Percentiles rank a stretch among this genome's conserved stretches.
phyloP scores from a whole-genome alignment of 2,797 vertebrate species.

The Micromesistius poutassou region DNA sequence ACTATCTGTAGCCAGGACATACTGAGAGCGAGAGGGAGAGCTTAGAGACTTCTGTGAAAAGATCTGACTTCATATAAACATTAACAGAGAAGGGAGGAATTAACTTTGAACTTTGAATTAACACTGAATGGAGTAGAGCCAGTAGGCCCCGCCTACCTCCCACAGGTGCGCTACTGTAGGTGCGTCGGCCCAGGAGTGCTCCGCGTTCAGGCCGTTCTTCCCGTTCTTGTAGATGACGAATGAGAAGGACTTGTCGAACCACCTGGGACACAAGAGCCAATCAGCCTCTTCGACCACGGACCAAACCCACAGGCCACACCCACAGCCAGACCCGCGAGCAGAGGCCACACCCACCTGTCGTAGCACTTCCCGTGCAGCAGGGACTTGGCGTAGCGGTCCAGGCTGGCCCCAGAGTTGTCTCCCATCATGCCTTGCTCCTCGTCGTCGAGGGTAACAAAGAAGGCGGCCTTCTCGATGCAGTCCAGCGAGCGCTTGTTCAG shows the following conservation, averaged over 20 bases:
- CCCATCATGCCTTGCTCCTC: constrained; percentile 77
- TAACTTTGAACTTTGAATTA: no score
- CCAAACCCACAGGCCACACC: not conserved
- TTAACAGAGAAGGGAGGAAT: not conserved
- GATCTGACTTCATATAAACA: no score
- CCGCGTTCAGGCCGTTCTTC: constrained; percentile 83
- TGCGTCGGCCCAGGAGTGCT: constrained; percentile 88
- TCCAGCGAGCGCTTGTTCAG: constrained; percentile 77
- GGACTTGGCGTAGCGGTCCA: constrained; percentile 82
- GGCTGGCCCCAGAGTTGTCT: constrained; percentile 71
- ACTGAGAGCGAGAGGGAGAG: constrained; percentile 62
- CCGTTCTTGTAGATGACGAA: constrained; percentile 85
- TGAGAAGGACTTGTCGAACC: constrained; percentile 84
- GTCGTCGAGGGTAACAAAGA: constrained; percentile 85
- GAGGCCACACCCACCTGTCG: constrained; percentile 73
- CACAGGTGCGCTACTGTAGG: constrained; percentile 83
- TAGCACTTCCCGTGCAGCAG: constrained; percentile 85
- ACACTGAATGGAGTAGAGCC: not conserved
- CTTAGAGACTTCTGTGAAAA: not conserved
- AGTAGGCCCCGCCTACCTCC: constrained; percentile 75
- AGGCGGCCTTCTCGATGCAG: constrained; percentile 83
- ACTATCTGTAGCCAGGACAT: constrained; percentile 79
- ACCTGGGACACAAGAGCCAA: constrained; percentile 52
- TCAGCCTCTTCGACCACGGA: not conserved
- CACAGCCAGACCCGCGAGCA: not conserved